These are phyloP conservation scores for Gobio gobio DNA, from an alignment of 2,113 vertebrate species.

Conservation along the genomic window DNA sequence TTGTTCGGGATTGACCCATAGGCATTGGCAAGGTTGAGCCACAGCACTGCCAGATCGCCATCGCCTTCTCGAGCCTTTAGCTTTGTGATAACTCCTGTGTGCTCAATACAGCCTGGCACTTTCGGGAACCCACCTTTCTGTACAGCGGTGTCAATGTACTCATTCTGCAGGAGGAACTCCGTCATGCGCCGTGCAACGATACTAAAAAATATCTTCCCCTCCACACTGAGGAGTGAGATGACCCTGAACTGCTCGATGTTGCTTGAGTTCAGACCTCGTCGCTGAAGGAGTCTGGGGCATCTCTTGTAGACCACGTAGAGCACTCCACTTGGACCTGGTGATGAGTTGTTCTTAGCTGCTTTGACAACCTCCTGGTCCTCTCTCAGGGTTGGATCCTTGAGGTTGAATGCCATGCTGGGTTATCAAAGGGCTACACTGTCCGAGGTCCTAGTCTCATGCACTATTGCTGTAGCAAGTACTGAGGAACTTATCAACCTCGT, in stretches of 20 bases:
- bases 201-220: background rate
- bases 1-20: too few species aligned
- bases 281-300: background rate
- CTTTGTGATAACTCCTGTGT: too few species aligned
- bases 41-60: too few species aligned
- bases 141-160: too few species aligned
- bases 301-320: background rate
- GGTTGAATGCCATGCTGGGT: conserved; percentile 1
- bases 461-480: background rate
- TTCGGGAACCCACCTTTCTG: too few species aligned
- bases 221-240: background rate
- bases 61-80: too few species aligned
- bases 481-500: background rate
- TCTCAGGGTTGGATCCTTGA: background rate
- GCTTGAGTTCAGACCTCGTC: background rate
- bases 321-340: background rate
- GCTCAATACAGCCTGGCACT: too few species aligned
- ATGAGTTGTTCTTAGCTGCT: background rate
- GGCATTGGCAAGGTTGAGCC: too few species aligned
- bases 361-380: conserved; percentile 12
- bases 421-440: background rate
- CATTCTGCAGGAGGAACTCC: too few species aligned
- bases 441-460: conserved; percentile 5
- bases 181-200: too few species aligned
- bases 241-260: background rate